These are phyloP conservation scores for Agrenia bidenticulata DNA, from an alignment of 2,888 invertebrate species.

Conservation along the genomic window DNA sequence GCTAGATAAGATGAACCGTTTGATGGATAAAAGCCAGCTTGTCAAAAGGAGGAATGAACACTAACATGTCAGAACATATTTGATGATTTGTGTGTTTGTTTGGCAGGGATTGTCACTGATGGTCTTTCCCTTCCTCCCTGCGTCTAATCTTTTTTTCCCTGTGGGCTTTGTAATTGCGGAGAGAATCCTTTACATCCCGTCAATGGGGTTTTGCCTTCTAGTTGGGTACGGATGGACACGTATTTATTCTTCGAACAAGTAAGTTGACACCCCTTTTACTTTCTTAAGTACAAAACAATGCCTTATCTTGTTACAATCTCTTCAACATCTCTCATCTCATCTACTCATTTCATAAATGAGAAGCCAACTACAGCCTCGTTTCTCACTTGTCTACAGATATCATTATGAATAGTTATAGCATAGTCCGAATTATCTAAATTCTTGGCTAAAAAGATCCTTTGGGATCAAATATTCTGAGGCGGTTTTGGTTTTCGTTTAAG, in stretches of 20 bases:
- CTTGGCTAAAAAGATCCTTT: too few relatives aligned
- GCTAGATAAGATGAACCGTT: too few relatives aligned
- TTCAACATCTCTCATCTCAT: not conserved
- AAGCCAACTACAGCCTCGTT: too few relatives aligned
- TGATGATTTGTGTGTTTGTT: slow-evolving; percentile 23
- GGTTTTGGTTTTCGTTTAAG: too few relatives aligned
- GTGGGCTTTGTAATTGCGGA: slow-evolving; percentile 98
- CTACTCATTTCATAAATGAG: too few relatives aligned
- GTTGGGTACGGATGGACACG: slow-evolving; percentile 80
- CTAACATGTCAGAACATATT: slow-evolving; percentile 10
- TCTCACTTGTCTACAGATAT: too few relatives aligned
- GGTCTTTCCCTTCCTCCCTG: slow-evolving; percentile 89
- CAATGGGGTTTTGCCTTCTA: slow-evolving; percentile 94
- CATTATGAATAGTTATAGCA: too few relatives aligned
- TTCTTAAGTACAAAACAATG: slow-evolving; percentile 20
- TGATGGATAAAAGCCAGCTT: slow-evolving; percentile 4
- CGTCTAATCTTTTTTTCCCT: slow-evolving; percentile 95
- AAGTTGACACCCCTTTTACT: slow-evolving; percentile 36
- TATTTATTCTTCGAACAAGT: slow-evolving; percentile 66
- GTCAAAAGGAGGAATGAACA: slow-evolving; percentile 17
- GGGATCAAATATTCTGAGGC: too few relatives aligned
- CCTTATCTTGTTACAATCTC: not conserved
- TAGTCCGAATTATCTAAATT: too few relatives aligned
- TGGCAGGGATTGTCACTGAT: slow-evolving; percentile 80
- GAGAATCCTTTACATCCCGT: slow-evolving; percentile 91